Evolutionary conservation across 2,888 invertebrate genomes (phyloP), one percentile per base, ranked within the genome.

Genomic region (Archips crataeganus): DNA sequence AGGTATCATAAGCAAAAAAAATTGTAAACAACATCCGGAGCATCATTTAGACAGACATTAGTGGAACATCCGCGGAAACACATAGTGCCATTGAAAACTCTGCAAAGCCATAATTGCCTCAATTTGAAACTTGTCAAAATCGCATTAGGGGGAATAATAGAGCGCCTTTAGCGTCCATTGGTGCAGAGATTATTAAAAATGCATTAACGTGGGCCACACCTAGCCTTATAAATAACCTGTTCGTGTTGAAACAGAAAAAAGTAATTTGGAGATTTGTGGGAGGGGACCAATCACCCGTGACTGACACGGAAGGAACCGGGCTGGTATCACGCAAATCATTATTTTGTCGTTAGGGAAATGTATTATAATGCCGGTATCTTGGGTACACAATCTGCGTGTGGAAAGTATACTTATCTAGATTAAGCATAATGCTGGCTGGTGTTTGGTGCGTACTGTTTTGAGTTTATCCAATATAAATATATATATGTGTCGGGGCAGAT

Each of bases 101-200:
- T 87, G 93, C 92, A 86, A 91, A 92, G 89, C 86, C 89, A 87
- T 93, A 92, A 93, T 92, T 85, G 88, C 92, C 85, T 89, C 90
- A 92, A 94, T 94, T 93, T 89, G 86, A 86, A 91, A 93, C 94
- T 93, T 94, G 94, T 94, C 93, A 94, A 94, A 94, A 93, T 90
- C 91, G 88, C 92, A 94, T 94, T 94, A 94, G 92, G 87, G 82
- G 85, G 85, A 88, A 85, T 87, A 88, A 90, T 90, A 89, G 85
- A 82, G 82, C 83, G 91, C 90, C 91, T 89, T 89, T 85, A 89
- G 90, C 90, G 87, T 85, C 87, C 89, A 91, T 91, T 92, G 92
- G 92, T 86, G 83, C 82, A 84, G 86, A 90, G 90, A 93, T 94
- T 93, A 94, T 94, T 94, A 94, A 94, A 94, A 93, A 92, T 85